Evolutionary conservation across 2,888 invertebrate genomes (phyloP), one percentile per base, ranked within the genome.

Genomic region (Tenthredo scrophulariae): DNA sequence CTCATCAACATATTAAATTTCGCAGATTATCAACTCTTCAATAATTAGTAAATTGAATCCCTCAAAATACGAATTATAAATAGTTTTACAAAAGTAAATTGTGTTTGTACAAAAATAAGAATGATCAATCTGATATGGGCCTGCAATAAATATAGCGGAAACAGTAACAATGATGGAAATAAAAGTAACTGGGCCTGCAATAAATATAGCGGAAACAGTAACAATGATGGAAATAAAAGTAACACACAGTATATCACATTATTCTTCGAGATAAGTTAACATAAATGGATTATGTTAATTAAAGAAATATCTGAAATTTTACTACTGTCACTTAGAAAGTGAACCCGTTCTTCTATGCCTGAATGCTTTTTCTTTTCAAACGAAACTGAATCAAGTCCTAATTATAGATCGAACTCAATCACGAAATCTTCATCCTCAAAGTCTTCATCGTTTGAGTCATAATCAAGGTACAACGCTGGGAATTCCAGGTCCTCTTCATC

Each of bases 371-470:
- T 74, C n/a, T n/a, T 74, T 15, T n/a, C 2, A 5, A 77, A 77
- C 77, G 18, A 18, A 77, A 77, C 43, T 9, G 6, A 33, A 77
- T 37, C 2, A 50, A 29, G 7, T 13, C 40, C 9, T 22, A 29
- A 58, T 58, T 58, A 79, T 54, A 33, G n/a, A 13, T 79, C 62
- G 62, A 85, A 65, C 77, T 87, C 88, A 50, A 89, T 86, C n/a
- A 85, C 65, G 58, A 87, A 87, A 84, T 87, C 88, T 15, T 89
- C 87, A 82, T 90, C 88, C 9, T 74, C 86, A 65, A 80, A 79
- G 33, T 89, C 87, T 18, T 87, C 88, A 15, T 89, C 89, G 5
- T 87, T 86, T 26, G 87, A 88, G 79, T 89, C 88, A 29, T 87
- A 84, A 40, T 87, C 88, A 7, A 86, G 79, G 22, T 89, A 88